Base-by-base conservation (phyloP, 53 echinoderm and acorn worm genomes). In the Actinopyga echinites region DNA sequence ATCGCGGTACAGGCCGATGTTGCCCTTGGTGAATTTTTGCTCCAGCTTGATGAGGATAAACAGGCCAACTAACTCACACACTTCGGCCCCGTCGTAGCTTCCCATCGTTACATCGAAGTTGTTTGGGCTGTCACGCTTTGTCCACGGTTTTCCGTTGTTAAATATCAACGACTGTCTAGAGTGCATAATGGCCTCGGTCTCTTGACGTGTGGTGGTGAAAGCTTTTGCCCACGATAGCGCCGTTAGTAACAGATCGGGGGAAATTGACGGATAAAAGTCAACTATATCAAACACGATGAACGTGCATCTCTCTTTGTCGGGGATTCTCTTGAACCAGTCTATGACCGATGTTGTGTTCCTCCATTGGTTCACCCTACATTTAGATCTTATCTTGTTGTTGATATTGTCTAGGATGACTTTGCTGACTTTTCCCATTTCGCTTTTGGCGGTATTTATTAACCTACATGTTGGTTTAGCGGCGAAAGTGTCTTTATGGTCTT, bases 351-450 rank as follows among this genome's bases (percentile, higher is more conserved):
- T 29, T 2, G 83, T 54, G 57, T 59, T 86, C 40, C 34, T 56
- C 65, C 86, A 86, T 33, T 90, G 86, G 68, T 86, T 90, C 0
- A 90, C 83, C 2, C 33, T 2, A 5, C 77, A 63, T 21, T 82
- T 19, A 3, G 12, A 10, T 29, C 83, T 60, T 2, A 85, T 79
- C 0, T 31, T 30, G 17, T 26, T 85, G 85, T 68, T 79, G n/a
- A 89, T 89, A 1, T 36, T 55, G 31, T 89, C 80, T 1, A 89
- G 71, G 3, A 71, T 71, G 20, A 20, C 3, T 45, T 89, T 89
- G 81, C 85, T 71, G 33, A 89, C 54, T 15, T 56, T 45, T 3
- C 85, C 85, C 38, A 69, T 85, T 88, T 88, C 87, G 22, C 74
- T 74, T 73, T 87, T 82, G 8, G 74, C 75, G 8, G 83, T 82